These are phyloP conservation scores for Trissolcus japonicus DNA, from an alignment of 2,888 invertebrate species.

Conservation along the genomic window DNA sequence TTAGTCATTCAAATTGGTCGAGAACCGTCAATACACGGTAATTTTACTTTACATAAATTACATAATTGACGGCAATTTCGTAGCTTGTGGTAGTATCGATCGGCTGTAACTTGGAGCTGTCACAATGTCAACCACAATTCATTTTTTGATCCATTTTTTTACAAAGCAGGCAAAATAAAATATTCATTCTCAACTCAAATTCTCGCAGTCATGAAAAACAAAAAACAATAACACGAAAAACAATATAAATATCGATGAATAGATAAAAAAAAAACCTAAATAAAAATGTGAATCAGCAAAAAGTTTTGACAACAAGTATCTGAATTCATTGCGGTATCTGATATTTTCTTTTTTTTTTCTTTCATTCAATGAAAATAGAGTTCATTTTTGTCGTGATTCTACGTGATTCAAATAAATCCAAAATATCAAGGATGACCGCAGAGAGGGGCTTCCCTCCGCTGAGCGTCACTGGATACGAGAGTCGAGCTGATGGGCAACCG, in stretches of 20 bases:
- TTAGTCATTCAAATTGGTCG: background rate
- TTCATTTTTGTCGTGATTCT: constrained; percentile 3
- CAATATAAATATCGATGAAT: no score
- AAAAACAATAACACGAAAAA: no score
- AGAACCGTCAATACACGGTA: background rate
- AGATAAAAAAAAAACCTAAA: no score
- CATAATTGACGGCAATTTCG: constrained; percentile 6
- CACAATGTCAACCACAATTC: constrained; percentile 3
- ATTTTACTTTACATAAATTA: constrained; percentile 17
- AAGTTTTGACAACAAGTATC: background rate
- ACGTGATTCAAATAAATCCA: constrained; percentile 35
- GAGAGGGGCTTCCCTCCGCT: constrained; percentile 43
- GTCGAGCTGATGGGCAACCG: constrained; percentile 60
- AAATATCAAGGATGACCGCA: constrained; percentile 41
- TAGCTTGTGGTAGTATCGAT: constrained; percentile 9
- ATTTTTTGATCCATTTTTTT: constrained; percentile 2
- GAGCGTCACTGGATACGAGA: constrained; percentile 63
- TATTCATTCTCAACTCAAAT: background rate
- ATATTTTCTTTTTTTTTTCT: no score
- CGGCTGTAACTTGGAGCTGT: constrained; percentile 1
- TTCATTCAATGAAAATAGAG: background rate
- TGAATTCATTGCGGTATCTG: no score
- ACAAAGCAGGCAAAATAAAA: background rate
- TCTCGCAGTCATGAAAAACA: background rate
- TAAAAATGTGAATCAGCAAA: background rate